Evolutionary conservation across 2,888 invertebrate species (phyloP), one percentile per base, ranked within the genome.

Genomic region (Cyclophora punctaria): DNA sequence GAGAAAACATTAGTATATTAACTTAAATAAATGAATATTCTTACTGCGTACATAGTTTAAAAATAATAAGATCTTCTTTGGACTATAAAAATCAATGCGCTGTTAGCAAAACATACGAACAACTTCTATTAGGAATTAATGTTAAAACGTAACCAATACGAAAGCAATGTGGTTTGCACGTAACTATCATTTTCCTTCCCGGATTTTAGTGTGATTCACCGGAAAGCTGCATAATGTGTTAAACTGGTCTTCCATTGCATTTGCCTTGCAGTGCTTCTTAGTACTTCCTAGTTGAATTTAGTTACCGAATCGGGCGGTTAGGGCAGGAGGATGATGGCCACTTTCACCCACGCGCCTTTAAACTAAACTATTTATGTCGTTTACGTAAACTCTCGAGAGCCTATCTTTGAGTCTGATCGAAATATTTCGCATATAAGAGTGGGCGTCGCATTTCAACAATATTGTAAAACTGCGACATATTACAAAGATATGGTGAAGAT

Each of bases 331-430:
- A 66, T 50, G 57, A 46, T 60, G 66, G 59, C 60, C 64, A 63
- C 81, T 80, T 82, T 82, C 82, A 75, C 80, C 67, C 66, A 69
- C 71, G 63, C 63, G 52, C 58, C 52, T 52, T 51, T 52, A 50
- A 35, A 42, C n/a, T 56, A 57, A 54, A 63, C 58, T 57, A 63
- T 64, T 57, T 61, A 60, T 62, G 56, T 66, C 58, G 53, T 64
- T 71, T 73, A 70, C 63, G 69, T 70, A 68, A 72, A 65, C 52
- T 57, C 41, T 68, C 70, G 72, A 75, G 71, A 71, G 68, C 67
- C 47, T 58, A 55, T 58, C 55, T 51, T 42, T 37, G 34, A 45
- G 20, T 48, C 48, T 43, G 48, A 51, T 48, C 54, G 34, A 41
- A 34, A 5, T 5, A 4, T 37, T 37, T 37, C 4, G 4, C 37